phyloP scores from a whole-genome alignment of 2,888 invertebrate genomes.

The Harmothoe impar region DNA sequence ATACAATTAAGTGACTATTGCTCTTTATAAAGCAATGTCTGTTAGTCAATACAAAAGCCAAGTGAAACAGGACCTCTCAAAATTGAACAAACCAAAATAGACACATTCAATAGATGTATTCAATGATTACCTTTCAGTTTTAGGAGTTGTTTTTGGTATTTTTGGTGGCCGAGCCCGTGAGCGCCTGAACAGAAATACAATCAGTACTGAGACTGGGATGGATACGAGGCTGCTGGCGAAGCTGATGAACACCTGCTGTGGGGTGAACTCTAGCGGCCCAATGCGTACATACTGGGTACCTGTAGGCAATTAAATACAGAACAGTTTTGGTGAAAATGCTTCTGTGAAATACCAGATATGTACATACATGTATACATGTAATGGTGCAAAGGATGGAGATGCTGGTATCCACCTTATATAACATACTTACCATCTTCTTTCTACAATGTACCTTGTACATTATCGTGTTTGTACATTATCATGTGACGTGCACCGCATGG shows the following conservation, averaged over 20 bases:
- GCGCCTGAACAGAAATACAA: conserved; percentile 73
- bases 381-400: too few relatives aligned
- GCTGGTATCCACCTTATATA: too few relatives aligned
- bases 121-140: background rate
- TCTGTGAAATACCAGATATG: background rate
- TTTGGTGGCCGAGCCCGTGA: conserved; percentile 57
- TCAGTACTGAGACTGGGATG: conserved; percentile 72
- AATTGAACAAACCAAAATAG: too few relatives aligned
- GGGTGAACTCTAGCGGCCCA: conserved; percentile 73
- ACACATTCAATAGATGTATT: too few relatives aligned
- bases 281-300: conserved; percentile 69
- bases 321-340: background rate
- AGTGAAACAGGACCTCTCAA: too few relatives aligned
- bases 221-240: conserved; percentile 72
- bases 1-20: too few relatives aligned
- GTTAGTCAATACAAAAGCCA: too few relatives aligned
- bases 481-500: too few relatives aligned
- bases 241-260: conserved; percentile 73
- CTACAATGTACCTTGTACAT: too few relatives aligned
- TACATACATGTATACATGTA: background rate
- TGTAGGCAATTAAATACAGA: background rate
- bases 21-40: too few relatives aligned
- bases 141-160: background rate
- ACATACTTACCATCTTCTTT: too few relatives aligned
- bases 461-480: background rate